These are phyloP conservation scores for Leptinotarsa haldemani DNA, from an alignment of 2,888 invertebrate genomes.

Conservation along the genomic window DNA sequence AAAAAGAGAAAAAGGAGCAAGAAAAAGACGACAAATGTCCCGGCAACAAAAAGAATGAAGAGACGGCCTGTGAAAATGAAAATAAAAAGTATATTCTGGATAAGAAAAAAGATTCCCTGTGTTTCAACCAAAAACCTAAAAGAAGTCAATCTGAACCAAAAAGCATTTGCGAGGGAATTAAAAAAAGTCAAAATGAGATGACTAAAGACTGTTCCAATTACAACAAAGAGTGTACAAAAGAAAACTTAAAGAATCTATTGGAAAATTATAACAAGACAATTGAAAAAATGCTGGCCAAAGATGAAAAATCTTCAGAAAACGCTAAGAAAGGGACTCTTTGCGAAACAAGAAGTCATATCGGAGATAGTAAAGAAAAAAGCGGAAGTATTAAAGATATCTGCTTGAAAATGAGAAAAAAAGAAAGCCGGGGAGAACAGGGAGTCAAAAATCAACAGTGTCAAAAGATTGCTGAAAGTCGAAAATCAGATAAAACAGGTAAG, in stretches of 20 bases:
- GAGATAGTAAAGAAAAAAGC: neutral
- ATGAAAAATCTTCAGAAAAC: conserved; percentile 2
- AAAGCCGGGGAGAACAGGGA: no score
- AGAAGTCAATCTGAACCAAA: neutral
- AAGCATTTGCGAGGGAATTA: neutral
- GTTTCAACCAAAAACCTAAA: neutral
- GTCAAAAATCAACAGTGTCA: no score
- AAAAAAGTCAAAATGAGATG: neutral
- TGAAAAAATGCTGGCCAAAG: neutral
- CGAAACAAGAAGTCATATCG: neutral
- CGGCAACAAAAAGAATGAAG: neutral
- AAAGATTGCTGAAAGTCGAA: no score
- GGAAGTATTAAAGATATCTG: neutral
- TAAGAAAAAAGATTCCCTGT: neutral
- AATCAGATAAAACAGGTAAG: no score
- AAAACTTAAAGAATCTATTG: neutral
- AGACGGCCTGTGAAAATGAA: neutral
- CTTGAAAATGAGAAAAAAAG: neutral
- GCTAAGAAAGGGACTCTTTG: neutral
- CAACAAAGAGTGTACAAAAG: conserved; percentile 10
- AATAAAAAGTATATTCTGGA: neutral
- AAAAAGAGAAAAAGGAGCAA: neutral
- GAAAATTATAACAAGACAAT: conserved; percentile 11
- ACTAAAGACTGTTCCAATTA: neutral
- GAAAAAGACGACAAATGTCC: neutral